These are phyloP conservation scores for Stenotaenia linearis DNA, from an alignment of 2,888 invertebrate species.

Conservation along the genomic window DNA sequence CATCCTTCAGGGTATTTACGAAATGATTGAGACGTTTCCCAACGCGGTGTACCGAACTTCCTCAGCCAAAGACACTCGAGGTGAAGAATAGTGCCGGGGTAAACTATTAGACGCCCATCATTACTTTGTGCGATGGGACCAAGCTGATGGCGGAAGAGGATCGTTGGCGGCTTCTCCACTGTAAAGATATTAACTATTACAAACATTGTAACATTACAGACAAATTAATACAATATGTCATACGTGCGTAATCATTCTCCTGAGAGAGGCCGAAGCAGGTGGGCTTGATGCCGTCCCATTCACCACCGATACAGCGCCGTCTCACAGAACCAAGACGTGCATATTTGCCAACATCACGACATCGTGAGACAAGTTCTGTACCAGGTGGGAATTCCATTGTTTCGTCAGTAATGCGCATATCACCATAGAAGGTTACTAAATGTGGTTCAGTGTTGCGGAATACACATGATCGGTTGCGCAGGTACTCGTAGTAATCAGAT, in stretches of 20 bases:
- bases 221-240: conserved; percentile 44
- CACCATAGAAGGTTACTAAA: conserved; percentile 74
- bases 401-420: conserved; percentile 67
- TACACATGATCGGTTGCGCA: conserved; percentile 63
- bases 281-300: conserved; percentile 74
- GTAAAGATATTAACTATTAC: conserved; percentile 32
- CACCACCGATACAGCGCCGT: conserved; percentile 67
- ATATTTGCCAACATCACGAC: conserved; percentile 80
- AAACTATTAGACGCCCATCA: conserved; percentile 75
- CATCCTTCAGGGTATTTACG: conserved; percentile 72
- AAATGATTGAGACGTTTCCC: conserved; percentile 54
- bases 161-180: conserved; percentile 82
- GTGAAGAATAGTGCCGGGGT: conserved; percentile 76
- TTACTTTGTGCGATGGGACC: conserved; percentile 83
- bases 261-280: conserved; percentile 75
- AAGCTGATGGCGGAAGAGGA: conserved; percentile 70
- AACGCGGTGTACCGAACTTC: conserved; percentile 76
- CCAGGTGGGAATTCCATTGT: conserved; percentile 73
- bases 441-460: conserved; percentile 72
- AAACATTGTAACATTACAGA: not conserved
- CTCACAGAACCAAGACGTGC: conserved; percentile 69
- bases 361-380: conserved; percentile 62
- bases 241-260: conserved; percentile 77
- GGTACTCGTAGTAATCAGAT: conserved; percentile 36
- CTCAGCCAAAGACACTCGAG: conserved; percentile 86